These are phyloP conservation scores for Iguana delicatissima DNA, from an alignment of 2,797 vertebrate genomes.

Conservation along the genomic window DNA sequence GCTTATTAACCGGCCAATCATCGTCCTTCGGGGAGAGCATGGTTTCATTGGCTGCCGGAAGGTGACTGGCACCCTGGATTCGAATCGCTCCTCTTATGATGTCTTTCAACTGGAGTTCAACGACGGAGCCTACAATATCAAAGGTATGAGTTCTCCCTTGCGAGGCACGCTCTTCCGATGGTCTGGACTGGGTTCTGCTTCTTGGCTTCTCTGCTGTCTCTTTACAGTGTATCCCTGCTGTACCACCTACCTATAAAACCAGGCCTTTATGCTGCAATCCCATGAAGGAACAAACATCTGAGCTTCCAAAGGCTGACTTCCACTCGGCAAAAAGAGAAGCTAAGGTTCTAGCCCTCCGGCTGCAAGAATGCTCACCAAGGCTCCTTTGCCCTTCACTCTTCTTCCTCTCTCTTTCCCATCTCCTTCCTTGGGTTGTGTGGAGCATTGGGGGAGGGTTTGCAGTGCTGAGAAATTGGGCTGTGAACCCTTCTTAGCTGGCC, in stretches of 20 bases:
- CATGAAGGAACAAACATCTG: neutral
- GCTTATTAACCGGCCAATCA: conserved; percentile 97
- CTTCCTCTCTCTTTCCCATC: too few relatives aligned
- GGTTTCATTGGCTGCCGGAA: conserved; percentile 98
- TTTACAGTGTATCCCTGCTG: too few relatives aligned
- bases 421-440: too few relatives aligned
- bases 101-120: conserved; percentile 95
- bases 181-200: too few relatives aligned
- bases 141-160: conserved; percentile 79
- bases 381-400: too few relatives aligned
- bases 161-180: neutral
- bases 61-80: conserved; percentile 95
- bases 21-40: conserved; percentile 95
- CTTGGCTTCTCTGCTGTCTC: neutral
- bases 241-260: neutral
- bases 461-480: too few relatives aligned
- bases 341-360: neutral
- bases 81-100: conserved; percentile 95
- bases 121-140: conserved; percentile 94
- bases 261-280: neutral
- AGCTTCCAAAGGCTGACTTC: neutral
- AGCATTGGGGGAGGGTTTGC: too few relatives aligned
- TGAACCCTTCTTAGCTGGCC: too few relatives aligned
- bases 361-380: neutral
- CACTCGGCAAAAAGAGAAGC: neutral